Evolutionary conservation across 2,888 invertebrate species (phyloP).

Genomic region (Ectobius pallidus): DNA sequence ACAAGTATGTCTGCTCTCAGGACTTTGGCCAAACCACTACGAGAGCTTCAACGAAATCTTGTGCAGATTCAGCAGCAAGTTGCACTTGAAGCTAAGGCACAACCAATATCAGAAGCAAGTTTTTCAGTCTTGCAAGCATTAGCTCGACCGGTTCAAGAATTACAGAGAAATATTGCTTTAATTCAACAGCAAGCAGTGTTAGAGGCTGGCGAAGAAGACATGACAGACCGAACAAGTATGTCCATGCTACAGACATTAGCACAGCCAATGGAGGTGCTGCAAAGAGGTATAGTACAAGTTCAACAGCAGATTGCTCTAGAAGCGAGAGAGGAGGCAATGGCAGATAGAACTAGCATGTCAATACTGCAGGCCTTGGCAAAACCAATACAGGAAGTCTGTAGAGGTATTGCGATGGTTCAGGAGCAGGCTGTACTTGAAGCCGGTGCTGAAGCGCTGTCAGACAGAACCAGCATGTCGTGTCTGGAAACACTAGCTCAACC

Average conservation of each 20-base stretch:
- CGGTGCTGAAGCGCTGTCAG: conserved; percentile 42
- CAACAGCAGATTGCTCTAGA: conserved; percentile 26
- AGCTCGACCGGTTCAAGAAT: conserved; percentile 44
- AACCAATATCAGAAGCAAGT: not conserved
- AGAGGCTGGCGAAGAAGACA: conserved; percentile 29
- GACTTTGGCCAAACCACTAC: conserved; percentile 48
- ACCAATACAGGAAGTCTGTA: conserved; percentile 48
- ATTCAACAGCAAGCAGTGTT: conserved; percentile 52
- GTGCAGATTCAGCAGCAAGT: conserved; percentile 32
- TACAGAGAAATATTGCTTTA: conserved; percentile 53
- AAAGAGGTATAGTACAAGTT: conserved; percentile 7
- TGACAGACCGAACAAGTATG: conserved; percentile 21
- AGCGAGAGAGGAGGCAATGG: conserved; percentile 31
- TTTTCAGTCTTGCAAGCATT: conserved; percentile 34
- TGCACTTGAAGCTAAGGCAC: conserved; percentile 10
- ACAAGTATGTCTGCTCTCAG: conserved; percentile 44
- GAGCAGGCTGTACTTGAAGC: conserved; percentile 9
- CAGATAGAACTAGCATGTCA: conserved; percentile 51
- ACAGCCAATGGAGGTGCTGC: conserved; percentile 5
- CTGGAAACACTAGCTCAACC: conserved; percentile 20
- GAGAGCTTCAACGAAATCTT: conserved; percentile 44
- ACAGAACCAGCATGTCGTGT: conserved; percentile 34
- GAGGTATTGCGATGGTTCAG: conserved; percentile 11
- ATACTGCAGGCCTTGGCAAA: conserved; percentile 51
- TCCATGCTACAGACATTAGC: conserved; percentile 28